Percentiles rank a stretch among this genome's conserved stretches.
These are phyloP conservation scores for Polypedilum pembai DNA, from an alignment of 1,140 invertebrate species.

Conservation along the genomic window DNA sequence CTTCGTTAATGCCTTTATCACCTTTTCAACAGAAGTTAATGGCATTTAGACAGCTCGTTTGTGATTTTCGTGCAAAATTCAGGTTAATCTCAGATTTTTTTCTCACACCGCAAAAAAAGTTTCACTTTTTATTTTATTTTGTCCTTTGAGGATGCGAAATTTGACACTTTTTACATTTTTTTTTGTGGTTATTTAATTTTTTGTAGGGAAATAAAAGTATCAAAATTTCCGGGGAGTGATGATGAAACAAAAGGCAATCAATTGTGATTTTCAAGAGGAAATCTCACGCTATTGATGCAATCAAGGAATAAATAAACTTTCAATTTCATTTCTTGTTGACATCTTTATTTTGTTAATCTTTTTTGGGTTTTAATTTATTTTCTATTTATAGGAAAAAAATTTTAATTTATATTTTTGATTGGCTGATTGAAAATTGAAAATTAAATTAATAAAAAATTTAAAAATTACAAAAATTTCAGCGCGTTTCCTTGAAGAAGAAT, in stretches of 20 bases:
- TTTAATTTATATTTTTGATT: too few species aligned
- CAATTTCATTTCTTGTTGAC: not conserved
- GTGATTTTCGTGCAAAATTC: too few species aligned
- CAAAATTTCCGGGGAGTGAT: not conserved
- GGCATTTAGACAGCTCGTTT: not conserved
- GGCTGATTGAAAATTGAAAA: too few species aligned
- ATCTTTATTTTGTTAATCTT: not conserved
- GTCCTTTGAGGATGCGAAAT: conserved; percentile 1
- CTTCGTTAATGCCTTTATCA: conserved; percentile 5
- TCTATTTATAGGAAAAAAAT: too few species aligned
- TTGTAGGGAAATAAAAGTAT: too few species aligned
- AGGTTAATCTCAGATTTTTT: not conserved
- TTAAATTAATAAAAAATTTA: too few species aligned
- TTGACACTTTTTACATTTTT: conserved; percentile 15
- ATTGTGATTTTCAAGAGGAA: not conserved
- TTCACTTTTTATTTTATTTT: not conserved
- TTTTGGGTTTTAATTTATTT: too few species aligned
- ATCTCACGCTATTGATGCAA: conserved; percentile 10
- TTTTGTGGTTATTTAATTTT: too few species aligned
- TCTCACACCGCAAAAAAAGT: not conserved
- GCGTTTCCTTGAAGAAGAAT: too few species aligned
- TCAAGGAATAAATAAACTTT: not conserved
- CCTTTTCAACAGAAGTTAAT: not conserved
- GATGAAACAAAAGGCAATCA: not conserved
- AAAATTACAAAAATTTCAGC: too few species aligned